phyloP scores from a whole-genome alignment of 2,113 vertebrate species.

The Oreotrochilus melanogaster region DNA sequence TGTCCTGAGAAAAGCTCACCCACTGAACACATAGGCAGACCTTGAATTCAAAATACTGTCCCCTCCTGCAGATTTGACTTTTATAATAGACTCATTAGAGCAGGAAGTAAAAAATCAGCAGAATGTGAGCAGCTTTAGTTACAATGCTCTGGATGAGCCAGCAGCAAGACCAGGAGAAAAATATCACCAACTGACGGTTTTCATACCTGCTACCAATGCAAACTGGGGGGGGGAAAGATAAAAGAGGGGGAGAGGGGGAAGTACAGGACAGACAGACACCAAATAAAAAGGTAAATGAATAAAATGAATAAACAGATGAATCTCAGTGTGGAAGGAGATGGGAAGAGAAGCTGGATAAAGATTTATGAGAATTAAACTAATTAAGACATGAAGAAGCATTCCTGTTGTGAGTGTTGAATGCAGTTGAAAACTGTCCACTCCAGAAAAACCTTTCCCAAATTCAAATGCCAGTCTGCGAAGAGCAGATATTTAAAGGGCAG shows the following conservation, averaged over 20 bases:
- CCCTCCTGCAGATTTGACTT: neutral
- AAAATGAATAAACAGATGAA: neutral
- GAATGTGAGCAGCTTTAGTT: neutral
- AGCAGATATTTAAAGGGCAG: neutral
- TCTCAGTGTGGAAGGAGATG: neutral
- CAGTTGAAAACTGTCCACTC: neutral
- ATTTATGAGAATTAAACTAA: neutral
- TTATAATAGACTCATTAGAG: neutral
- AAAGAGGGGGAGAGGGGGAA: no score
- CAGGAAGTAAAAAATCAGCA: neutral
- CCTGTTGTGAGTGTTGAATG: neutral
- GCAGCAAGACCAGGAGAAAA: neutral
- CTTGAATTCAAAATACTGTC: neutral
- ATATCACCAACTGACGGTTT: neutral
- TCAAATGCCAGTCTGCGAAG: neutral
- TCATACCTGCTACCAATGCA: neutral
- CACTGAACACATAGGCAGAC: neutral
- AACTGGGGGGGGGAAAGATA: neutral
- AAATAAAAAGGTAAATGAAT: neutral
- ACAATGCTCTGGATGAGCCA: neutral
- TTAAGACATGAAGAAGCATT: neutral
- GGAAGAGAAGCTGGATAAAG: neutral
- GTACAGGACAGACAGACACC: no score
- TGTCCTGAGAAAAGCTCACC: neutral
- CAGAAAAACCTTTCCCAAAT: neutral